Base-by-base conservation (phyloP, 1,140 invertebrate genomes). In the Fopius arisanus region DNA sequence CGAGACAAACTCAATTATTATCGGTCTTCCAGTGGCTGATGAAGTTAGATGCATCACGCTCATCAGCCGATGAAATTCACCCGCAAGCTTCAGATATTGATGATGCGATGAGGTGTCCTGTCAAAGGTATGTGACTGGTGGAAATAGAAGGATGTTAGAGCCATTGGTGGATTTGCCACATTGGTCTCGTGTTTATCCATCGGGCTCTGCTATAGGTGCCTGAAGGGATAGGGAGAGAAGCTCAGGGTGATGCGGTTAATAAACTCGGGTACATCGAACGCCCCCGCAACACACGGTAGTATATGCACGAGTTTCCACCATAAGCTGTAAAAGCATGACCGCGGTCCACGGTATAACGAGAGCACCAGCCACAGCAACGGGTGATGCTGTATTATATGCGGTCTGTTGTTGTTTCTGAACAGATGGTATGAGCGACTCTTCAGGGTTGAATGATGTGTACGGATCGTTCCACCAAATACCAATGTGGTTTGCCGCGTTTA, bases 1-100 rank as follows among this genome's bases (percentile, higher is more conserved):
- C 66, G 66, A 67, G 71, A 73, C 71, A 73, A 73, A 73, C 48
- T 73, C 71, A 43, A 73, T 73, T 73, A 51, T 67, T 59, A 54
- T 67, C 23, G 14, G 54, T 12, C 23, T 21, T n/a, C 23, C 54
- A 62, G 10, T 31, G 28, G 62, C 16, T 54, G 65, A 73, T 31
- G 14, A 67, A 65, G 65, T 73, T 73, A 59, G 59, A 16, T 28
- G 54, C 54, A 41, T 71, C 59, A 19, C 31, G 21, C 69, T 29
- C 67, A 48, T 28, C 68, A 19, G 31, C 51, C 29, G 51, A 70
- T 70, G 48, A 40, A 41, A 70, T 67, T 67, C 19, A 29, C 28
- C 48, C 41, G 29, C 33, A 26, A 65, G 21, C 54, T 59, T 59
- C 59, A 3, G 63, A 72, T 48, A 65, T 72, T 72, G 40, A 65